These are phyloP conservation scores for Alouatta caraya DNA, from an alignment of 2,797 vertebrate genomes.

Conservation along the genomic window DNA sequence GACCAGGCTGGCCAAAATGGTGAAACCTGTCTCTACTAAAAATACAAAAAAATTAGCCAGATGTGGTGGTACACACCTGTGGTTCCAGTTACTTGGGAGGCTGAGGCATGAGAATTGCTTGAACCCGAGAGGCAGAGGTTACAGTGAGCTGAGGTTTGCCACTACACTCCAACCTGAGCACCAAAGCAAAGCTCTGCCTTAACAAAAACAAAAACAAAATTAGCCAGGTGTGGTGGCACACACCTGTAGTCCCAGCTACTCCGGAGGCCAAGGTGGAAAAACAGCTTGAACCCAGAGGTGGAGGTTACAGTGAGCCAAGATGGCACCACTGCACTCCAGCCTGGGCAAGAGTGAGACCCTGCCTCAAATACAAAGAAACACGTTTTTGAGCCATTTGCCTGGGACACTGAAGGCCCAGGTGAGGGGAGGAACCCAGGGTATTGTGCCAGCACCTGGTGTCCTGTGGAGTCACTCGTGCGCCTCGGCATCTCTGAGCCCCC, in stretches of 20 bases:
- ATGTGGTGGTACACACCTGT: fast-evolving
- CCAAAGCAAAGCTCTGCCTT: too few relatives aligned
- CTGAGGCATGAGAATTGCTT: neutral
- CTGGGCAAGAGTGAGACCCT: neutral
- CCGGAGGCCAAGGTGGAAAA: neutral
- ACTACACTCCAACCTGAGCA: too few relatives aligned
- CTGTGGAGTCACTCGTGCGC: neutral
- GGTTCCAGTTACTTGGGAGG: neutral
- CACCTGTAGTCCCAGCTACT: too few relatives aligned
- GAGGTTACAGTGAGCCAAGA: neutral
- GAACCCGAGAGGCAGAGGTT: too few relatives aligned
- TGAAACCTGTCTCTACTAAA: neutral
- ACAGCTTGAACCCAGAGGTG: neutral
- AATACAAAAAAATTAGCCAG: neutral
- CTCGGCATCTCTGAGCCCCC: neutral
- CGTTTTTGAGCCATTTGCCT: neutral
- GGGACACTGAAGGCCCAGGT: neutral
- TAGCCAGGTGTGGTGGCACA: too few relatives aligned
- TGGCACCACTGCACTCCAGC: neutral
- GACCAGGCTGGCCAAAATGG: too few relatives aligned
- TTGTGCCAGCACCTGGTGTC: too few relatives aligned
- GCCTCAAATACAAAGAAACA: neutral
- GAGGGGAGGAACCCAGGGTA: neutral
- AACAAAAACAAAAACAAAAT: too few relatives aligned
- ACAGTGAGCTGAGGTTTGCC: too few relatives aligned